phyloP scores from a whole-genome alignment of 2,113 vertebrate genomes.

The Sorex araneus region DNA sequence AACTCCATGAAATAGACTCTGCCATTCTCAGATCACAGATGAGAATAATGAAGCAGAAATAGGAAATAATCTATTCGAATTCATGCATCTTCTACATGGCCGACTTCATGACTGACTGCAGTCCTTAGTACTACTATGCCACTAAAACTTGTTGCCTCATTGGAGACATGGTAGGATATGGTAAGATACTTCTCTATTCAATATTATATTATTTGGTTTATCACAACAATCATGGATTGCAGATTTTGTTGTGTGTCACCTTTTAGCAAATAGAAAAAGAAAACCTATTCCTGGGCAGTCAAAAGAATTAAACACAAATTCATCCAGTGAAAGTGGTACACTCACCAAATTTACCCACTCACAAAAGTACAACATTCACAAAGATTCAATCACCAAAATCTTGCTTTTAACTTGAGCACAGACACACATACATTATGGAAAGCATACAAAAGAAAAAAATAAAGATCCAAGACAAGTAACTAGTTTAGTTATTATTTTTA shows the following conservation, averaged over 20 bases:
- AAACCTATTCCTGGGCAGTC: not conserved
- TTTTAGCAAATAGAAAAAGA: not conserved
- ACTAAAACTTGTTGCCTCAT: not conserved
- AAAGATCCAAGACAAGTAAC: not conserved
- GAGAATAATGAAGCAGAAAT: not conserved
- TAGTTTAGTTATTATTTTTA: too few relatives aligned
- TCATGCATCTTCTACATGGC: not conserved
- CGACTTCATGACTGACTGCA: not conserved
- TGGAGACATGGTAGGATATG: not conserved
- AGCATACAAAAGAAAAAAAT: not conserved
- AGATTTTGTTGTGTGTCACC: not conserved
- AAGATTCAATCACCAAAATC: not conserved
- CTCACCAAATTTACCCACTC: not conserved
- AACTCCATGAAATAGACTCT: not conserved
- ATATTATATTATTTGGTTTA: not conserved
- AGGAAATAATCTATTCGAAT: not conserved
- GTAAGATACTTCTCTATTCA: not conserved
- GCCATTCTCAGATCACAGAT: not conserved
- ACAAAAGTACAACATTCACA: not conserved
- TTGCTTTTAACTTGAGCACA: not conserved
- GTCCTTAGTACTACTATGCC: not conserved
- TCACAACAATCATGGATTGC: not conserved
- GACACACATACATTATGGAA: not conserved
- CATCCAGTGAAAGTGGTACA: not conserved
- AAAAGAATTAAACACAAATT: constrained; percentile 40